A percentile compares a stretch with the other conserved stretches of the same genome.
Conservation (phyloP, 2,888 invertebrate genomes). For the Chalcis sispes region DNA sequence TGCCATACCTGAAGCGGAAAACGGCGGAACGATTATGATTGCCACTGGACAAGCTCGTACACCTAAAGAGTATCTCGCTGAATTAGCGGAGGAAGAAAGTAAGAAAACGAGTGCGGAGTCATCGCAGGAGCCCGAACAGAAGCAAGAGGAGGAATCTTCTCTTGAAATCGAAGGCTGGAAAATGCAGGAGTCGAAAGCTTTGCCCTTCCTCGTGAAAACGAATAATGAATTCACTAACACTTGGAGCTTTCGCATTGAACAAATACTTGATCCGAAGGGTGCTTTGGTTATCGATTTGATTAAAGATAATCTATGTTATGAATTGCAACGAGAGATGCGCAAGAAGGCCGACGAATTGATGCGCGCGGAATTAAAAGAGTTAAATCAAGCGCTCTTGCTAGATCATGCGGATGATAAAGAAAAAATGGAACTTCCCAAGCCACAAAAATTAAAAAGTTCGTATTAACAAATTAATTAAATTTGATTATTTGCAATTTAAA, state of each 20-base stretch:
- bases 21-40: conserved; percentile 83
- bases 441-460: conserved; percentile 5
- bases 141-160: conserved; percentile 23
- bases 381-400: conserved; percentile 78
- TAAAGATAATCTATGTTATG: conserved; percentile 81
- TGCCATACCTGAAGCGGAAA: conserved; percentile 83
- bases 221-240: conserved; percentile 64
- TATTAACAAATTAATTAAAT: background rate
- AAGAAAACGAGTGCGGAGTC: background rate
- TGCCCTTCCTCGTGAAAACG: conserved; percentile 58
- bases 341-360: conserved; percentile 83
- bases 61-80: conserved; percentile 79
- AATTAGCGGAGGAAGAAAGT: conserved; percentile 51
- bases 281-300: conserved; percentile 82
- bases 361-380: conserved; percentile 78
- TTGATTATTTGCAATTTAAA: too few species aligned
- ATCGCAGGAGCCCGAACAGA: conserved; percentile 16
- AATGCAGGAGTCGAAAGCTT: conserved; percentile 69
- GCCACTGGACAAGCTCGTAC: conserved; percentile 80
- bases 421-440: background rate
- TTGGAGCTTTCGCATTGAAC: conserved; percentile 77
- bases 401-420: conserved; percentile 68
- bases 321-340: conserved; percentile 83
- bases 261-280: conserved; percentile 79
- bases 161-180: conserved; percentile 57